Percentiles rank a stretch among this genome's conserved stretches.
Conservation (phyloP, 2,113 vertebrate species). For the Pao palembangensis region DNA sequence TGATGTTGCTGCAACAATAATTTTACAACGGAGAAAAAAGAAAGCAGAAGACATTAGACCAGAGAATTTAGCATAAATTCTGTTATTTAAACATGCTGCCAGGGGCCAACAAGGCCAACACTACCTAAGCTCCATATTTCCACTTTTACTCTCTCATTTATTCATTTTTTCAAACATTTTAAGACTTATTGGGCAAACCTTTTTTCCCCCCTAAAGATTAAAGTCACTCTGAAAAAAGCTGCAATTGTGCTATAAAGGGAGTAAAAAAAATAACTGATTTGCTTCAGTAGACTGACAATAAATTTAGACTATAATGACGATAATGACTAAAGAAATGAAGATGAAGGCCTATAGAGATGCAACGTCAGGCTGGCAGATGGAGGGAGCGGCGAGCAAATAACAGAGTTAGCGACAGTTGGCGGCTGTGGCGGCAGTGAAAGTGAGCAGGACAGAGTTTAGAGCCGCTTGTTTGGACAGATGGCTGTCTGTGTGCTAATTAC, state of each 20-base stretch:
- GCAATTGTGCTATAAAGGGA: slow-evolving; percentile 25
- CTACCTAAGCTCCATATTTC: too few species aligned
- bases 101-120: too few species aligned
- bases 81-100: too few species aligned
- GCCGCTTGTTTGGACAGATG: slow-evolving; percentile 75
- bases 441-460: slow-evolving; percentile 60
- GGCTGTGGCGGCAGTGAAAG: slow-evolving; percentile 53
- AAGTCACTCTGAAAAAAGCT: slow-evolving; percentile 64
- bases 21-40: neutral
- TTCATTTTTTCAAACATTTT: too few species aligned
- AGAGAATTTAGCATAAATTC: too few species aligned
- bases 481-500: slow-evolving; percentile 74
- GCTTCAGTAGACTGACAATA: neutral
- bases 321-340: neutral
- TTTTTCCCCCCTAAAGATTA: slow-evolving; percentile 59
- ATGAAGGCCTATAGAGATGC: slow-evolving; percentile 17
- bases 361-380: slow-evolving; percentile 54
- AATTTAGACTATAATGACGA: neutral
- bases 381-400: slow-evolving; percentile 49
- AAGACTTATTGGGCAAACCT: too few species aligned
- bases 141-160: too few species aligned
- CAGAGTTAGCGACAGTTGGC: slow-evolving; percentile 52
- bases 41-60: too few species aligned
- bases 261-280: too few species aligned
- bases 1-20: slow-evolving; percentile 7